Percentiles rank a stretch among this genome's conserved stretches.
phyloP scores from a whole-genome alignment of 2,113 vertebrate genomes.

The Vimba vimba region DNA sequence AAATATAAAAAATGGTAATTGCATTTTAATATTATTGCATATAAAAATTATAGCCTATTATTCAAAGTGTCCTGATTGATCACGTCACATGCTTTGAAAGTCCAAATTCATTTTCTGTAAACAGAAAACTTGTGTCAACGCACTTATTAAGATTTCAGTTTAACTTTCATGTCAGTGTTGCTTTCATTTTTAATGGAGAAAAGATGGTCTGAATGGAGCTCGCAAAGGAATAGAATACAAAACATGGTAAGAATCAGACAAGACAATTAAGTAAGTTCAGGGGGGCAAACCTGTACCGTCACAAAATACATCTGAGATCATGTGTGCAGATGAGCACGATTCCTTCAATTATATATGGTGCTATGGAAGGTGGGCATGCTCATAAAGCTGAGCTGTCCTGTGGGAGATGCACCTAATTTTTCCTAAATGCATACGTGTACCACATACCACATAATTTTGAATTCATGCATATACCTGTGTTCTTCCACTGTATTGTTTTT shows the following conservation, averaged over 20 bases:
- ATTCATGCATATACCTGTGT: conserved; percentile 87
- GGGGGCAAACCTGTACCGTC: not conserved
- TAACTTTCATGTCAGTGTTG: not conserved
- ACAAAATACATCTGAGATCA: not conserved
- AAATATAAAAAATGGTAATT: not conserved
- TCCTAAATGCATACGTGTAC: not conserved
- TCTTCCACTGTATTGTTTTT: conserved; percentile 92
- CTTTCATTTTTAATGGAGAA: not conserved
- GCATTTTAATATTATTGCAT: not conserved
- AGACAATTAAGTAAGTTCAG: not conserved
- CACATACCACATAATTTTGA: not conserved
- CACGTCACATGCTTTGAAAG: not conserved
- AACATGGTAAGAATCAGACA: not conserved
- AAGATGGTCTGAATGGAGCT: not conserved
- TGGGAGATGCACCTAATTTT: not conserved
- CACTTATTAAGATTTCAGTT: not conserved
- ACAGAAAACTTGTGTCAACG: not conserved
- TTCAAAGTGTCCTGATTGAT: not conserved
- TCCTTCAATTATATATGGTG: not conserved
- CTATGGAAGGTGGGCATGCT: not conserved
- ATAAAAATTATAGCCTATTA: not conserved
- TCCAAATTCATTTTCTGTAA: not conserved
- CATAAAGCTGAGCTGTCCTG: not conserved
- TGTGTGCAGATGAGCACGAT: not conserved
- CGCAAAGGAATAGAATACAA: not conserved